Conservation (phyloP, 2,888 invertebrate genomes). For the Palloptera scutellata region DNA sequence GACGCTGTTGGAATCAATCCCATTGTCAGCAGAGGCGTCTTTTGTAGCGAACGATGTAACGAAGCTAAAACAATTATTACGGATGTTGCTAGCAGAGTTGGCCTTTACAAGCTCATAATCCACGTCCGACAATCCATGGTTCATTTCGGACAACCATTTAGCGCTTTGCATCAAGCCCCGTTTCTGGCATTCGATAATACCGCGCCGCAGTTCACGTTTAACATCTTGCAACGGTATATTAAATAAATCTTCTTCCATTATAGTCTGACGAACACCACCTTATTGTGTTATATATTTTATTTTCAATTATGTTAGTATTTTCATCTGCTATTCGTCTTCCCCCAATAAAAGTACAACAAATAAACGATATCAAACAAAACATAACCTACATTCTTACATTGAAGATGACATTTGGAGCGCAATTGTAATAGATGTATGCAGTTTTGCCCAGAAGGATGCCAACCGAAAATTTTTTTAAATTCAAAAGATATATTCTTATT, state of each 20-base stretch:
- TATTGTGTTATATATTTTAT: too few species aligned
- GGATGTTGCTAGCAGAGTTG: slow-evolving; percentile 53
- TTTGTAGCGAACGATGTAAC: neutral
- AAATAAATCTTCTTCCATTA: slow-evolving; percentile 57
- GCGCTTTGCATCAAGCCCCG: slow-evolving; percentile 82
- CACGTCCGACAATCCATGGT: slow-evolving; percentile 74
- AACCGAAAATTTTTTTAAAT: too few species aligned
- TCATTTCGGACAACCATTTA: slow-evolving; percentile 90
- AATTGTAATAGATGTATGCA: too few species aligned
- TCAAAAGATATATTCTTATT: too few species aligned
- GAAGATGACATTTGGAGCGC: too few species aligned
- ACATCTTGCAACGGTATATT: slow-evolving; percentile 69
- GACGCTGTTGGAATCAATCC: slow-evolving; percentile 36
- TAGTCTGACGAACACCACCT: too few species aligned
- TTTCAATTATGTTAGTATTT: too few species aligned
- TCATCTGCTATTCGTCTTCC: too few species aligned
- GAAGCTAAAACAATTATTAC: slow-evolving; percentile 25
- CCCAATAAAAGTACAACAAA: too few species aligned
- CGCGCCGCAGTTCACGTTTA: slow-evolving; percentile 72
- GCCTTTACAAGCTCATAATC: slow-evolving; percentile 62
- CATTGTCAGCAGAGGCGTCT: slow-evolving; percentile 32
- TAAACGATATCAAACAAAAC: too few species aligned
- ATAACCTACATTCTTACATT: too few species aligned
- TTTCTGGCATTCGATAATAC: slow-evolving; percentile 78
- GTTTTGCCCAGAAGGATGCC: too few species aligned